Percentiles rank a stretch among this genome's conserved stretches.
Conservation (phyloP, 2,113 vertebrate genomes). For the Spilogale gracilis region DNA sequence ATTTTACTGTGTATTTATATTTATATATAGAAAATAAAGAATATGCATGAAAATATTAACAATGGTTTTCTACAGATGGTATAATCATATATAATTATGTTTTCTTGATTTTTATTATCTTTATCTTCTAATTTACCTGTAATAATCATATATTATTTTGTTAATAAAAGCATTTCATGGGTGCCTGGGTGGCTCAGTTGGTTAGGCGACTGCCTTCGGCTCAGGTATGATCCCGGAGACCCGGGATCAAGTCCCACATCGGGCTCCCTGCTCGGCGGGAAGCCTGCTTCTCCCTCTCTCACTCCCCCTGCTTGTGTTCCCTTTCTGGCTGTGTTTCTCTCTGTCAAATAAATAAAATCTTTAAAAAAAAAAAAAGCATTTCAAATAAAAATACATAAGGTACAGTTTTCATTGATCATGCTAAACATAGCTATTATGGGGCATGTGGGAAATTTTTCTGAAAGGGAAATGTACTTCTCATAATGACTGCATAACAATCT, state of each 20-base stretch:
- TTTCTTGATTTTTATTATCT: neutral
- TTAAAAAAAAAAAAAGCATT: neutral
- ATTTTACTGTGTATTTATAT: neutral
- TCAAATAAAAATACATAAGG: neutral
- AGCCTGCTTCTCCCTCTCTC: no score
- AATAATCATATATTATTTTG: neutral
- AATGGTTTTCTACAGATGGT: neutral
- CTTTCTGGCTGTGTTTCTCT: no score
- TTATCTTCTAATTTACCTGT: neutral
- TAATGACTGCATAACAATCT: neutral
- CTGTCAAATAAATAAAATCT: no score
- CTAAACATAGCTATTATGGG: neutral
- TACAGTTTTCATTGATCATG: neutral
- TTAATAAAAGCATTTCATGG: constrained; percentile 25
- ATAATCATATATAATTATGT: neutral
- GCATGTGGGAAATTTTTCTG: neutral
- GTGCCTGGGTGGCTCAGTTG: no score
- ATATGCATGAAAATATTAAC: constrained; percentile 18
- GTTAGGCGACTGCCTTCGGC: no score
- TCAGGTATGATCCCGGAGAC: no score
- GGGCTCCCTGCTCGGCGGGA: no score
- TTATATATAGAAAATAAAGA: neutral
- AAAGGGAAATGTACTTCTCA: constrained; percentile 1
- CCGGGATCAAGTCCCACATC: no score
- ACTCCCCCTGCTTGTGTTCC: no score